phyloP scores from a whole-genome alignment of 2,888 invertebrate species.

The Sepiola atlantica region DNA sequence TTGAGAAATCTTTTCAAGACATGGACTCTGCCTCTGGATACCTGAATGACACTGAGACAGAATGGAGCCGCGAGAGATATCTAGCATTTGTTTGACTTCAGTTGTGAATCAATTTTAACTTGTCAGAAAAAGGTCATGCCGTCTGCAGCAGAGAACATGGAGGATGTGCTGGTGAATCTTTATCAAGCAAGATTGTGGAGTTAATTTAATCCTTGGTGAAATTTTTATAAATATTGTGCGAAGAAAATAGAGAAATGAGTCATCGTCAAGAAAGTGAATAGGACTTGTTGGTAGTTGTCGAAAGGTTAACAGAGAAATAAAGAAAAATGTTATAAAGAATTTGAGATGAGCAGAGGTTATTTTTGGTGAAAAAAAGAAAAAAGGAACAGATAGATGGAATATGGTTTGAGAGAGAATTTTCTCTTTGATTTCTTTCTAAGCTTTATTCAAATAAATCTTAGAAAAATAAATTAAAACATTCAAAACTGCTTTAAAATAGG shows the following conservation, averaged over 20 bases:
- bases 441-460: too few species aligned
- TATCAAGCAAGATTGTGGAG: not conserved
- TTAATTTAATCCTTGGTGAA: not conserved
- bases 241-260: not conserved
- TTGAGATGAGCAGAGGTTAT: too few species aligned
- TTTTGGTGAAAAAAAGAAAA: too few species aligned
- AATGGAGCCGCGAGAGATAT: not conserved
- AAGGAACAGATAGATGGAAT: too few species aligned
- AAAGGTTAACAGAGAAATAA: not conserved
- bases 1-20: not conserved
- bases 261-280: not conserved
- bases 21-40: not conserved
- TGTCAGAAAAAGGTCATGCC: not conserved
- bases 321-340: too few species aligned
- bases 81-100: not conserved
- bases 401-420: too few species aligned
- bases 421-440: too few species aligned
- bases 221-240: not conserved
- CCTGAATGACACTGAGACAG: not conserved
- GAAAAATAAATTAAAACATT: too few species aligned
- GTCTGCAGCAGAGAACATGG: not conserved
- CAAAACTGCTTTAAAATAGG: too few species aligned
- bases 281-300: not conserved
- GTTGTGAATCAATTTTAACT: not conserved
- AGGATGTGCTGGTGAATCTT: not conserved